These are phyloP conservation scores for Tringa solitaria DNA, from an alignment of 2,113 vertebrate species.

Conservation along the genomic window DNA sequence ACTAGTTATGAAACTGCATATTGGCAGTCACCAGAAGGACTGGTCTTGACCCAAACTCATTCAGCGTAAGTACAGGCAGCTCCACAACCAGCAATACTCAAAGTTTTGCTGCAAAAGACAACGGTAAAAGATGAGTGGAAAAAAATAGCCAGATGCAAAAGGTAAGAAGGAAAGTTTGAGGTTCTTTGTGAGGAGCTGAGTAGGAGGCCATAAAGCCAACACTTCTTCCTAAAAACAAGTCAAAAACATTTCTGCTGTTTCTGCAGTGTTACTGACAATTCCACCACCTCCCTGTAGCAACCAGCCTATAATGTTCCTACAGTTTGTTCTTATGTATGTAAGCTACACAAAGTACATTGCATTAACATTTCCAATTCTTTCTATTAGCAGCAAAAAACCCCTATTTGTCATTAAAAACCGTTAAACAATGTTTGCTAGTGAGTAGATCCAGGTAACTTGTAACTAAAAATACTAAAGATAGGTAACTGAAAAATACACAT, in stretches of 20 bases:
- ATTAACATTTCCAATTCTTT: neutral
- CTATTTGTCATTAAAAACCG: neutral
- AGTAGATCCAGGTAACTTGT: neutral
- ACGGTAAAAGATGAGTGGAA: neutral
- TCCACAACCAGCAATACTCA: neutral
- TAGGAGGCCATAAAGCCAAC: neutral
- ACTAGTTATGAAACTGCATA: neutral
- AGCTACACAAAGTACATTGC: neutral
- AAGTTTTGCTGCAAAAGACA: neutral
- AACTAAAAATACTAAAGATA: neutral
- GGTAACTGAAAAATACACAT: neutral
- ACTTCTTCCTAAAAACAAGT: neutral
- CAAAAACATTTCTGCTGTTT: neutral
- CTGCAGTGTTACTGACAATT: neutral
- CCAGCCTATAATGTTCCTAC: neutral
- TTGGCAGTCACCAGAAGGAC: neutral
- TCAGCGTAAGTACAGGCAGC: neutral
- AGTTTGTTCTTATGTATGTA: neutral
- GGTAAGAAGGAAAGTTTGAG: neutral
- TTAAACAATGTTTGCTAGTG: neutral
- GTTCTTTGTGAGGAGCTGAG: neutral
- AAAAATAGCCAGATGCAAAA: neutral
- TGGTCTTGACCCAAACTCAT: neutral
- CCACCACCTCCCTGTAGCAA: neutral
- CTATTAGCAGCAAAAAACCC: neutral